These are phyloP conservation scores for Psittacula echo DNA, from an alignment of 2,797 vertebrate species.

Conservation along the genomic window DNA sequence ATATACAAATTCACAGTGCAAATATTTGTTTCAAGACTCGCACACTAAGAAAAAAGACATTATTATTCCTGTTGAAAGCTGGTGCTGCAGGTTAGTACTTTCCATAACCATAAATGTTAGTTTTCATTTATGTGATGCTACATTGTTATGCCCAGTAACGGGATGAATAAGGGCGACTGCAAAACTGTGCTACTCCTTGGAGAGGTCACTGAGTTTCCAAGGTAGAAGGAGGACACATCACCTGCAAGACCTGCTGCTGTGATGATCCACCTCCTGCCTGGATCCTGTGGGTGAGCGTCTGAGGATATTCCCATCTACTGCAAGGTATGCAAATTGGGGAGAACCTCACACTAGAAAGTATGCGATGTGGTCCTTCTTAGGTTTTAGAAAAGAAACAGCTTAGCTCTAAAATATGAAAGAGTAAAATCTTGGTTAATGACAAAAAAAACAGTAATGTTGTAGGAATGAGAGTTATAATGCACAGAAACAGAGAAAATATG, in stretches of 20 bases:
- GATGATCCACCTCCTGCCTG: not conserved
- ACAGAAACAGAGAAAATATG: not conserved
- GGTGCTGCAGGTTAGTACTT: not conserved
- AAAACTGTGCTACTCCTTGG: not conserved
- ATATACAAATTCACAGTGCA: conserved; percentile 2
- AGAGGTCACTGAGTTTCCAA: not conserved
- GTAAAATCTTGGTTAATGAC: not conserved
- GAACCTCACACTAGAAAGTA: fast-evolving
- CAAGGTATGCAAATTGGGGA: not conserved
- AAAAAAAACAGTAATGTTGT: not conserved
- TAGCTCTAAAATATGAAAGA: not conserved
- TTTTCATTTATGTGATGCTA: not conserved
- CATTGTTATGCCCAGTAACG: not conserved
- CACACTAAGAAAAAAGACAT: not conserved
- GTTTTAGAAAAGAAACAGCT: not conserved
- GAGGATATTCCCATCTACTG: not conserved
- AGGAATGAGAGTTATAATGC: not conserved
- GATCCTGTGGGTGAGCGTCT: not conserved
- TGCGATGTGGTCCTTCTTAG: fast-evolving
- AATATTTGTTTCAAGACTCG: conserved; percentile 18
- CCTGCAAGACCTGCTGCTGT: not conserved
- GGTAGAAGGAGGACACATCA: not conserved
- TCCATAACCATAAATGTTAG: not conserved
- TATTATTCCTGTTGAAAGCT: not conserved
- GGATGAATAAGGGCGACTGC: not conserved